These are phyloP conservation scores for Siderastrea siderea DNA, from an alignment of 92 coral and sea anemone genomes.

Conservation along the genomic window DNA sequence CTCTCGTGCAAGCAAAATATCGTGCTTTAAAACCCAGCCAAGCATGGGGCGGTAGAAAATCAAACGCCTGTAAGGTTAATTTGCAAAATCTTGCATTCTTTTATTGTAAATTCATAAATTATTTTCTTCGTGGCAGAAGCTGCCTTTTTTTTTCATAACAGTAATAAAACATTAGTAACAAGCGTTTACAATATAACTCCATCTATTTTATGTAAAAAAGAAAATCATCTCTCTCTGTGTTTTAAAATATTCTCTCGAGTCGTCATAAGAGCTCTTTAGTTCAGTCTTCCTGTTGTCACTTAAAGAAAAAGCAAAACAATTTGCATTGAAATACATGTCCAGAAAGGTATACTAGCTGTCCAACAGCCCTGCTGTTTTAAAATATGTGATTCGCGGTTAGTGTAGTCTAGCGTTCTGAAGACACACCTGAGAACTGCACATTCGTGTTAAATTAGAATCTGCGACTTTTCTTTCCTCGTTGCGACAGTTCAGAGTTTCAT, in stretches of 20 bases:
- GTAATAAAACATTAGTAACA: not conserved
- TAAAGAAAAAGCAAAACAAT: not conserved
- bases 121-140: conserved; percentile 25
- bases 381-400: conserved; percentile 6
- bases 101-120: conserved; percentile 46
- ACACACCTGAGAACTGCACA: conserved; percentile 31
- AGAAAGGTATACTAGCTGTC: conserved; percentile 2
- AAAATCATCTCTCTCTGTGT: not conserved
- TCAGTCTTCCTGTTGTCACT: conserved; percentile 6
- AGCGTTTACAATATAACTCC: conserved; percentile 38
- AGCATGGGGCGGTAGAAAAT: conserved; percentile 24
- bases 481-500: not conserved
- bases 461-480: not conserved
- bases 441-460: not conserved
- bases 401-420: conserved; percentile 17
- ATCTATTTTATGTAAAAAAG: conserved; percentile 3
- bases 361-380: conserved; percentile 4
- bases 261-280: conserved; percentile 7
- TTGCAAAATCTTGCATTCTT: conserved; percentile 41
- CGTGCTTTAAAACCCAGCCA: not conserved
- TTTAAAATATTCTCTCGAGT: not conserved
- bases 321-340: conserved; percentile 27
- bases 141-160: not conserved
- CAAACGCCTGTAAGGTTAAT: conserved; percentile 25
- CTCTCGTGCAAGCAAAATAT: conserved; percentile 22